Evolutionary conservation across 2,113 vertebrate species (phyloP).

Genomic region (Scophthalmus maximus): DNA sequence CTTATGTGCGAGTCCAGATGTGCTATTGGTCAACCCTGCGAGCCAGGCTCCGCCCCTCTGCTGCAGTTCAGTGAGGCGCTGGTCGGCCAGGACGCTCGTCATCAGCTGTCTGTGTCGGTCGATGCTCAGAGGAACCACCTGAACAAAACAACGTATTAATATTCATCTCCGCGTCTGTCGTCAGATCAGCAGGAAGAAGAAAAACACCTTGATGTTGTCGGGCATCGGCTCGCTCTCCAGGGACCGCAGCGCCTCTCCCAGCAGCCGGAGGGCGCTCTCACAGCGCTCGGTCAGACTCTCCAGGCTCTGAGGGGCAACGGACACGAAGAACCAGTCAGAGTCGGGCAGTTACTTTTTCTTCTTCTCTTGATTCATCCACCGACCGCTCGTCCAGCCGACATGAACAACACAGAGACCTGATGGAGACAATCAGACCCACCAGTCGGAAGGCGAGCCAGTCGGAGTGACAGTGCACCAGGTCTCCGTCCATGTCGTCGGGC

Average conservation of each 20-base stretch:
- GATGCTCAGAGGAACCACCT: constrained; percentile 80
- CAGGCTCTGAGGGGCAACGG: constrained; percentile 71
- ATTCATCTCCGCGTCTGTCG: too few species aligned
- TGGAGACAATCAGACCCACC: constrained; percentile 63
- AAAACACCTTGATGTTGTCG: constrained; percentile 73
- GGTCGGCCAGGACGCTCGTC: constrained; percentile 86
- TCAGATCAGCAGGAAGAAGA: too few species aligned
- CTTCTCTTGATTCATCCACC: too few species aligned
- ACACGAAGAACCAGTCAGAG: neutral
- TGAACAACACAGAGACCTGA: neutral
- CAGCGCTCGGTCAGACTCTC: constrained; percentile 82
- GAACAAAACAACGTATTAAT: neutral
- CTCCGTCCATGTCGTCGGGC: constrained; percentile 82
- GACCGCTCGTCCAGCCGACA: too few species aligned
- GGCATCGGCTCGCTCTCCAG: constrained; percentile 79
- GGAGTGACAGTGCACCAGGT: constrained; percentile 80
- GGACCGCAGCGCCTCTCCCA: constrained; percentile 78
- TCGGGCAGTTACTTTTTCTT: too few species aligned
- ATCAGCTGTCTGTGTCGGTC: constrained; percentile 85
- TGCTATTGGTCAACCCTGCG: constrained; percentile 85
- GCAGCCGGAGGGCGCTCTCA: constrained; percentile 80
- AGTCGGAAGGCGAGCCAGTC: constrained; percentile 88
- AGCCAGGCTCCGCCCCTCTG: constrained; percentile 88
- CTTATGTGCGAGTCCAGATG: constrained; percentile 74
- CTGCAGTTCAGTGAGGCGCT: constrained; percentile 86